These are phyloP conservation scores for Aphelinus certus DNA, from an alignment of 1,140 invertebrate species.

Conservation along the genomic window DNA sequence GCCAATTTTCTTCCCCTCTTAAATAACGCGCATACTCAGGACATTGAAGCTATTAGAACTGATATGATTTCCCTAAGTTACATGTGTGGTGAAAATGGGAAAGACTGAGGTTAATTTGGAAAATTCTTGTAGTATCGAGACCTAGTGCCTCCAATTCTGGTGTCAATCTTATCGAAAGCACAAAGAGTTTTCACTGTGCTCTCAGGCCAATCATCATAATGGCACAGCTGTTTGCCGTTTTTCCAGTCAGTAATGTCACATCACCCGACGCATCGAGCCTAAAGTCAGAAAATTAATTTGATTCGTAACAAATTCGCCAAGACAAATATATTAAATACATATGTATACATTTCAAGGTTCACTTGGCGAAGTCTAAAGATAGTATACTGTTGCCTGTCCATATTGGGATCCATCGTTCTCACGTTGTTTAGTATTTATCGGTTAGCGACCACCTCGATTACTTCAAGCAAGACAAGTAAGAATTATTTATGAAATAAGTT, in stretches of 20 bases:
- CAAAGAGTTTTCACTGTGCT: constrained; percentile 59
- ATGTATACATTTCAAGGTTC: constrained; percentile 53
- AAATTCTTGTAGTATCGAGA: constrained; percentile 40
- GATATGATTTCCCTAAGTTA: not conserved
- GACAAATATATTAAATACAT: not conserved
- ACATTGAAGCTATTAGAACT: constrained; percentile 54
- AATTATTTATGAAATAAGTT: not conserved
- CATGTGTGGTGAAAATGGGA: too few species aligned
- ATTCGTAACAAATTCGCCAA: not conserved
- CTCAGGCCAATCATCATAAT: constrained; percentile 62
- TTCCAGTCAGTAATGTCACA: constrained; percentile 62
- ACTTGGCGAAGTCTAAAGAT: constrained; percentile 61
- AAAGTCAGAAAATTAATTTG: constrained; percentile 46
- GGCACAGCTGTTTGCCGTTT: constrained; percentile 63
- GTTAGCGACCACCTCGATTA: constrained; percentile 50
- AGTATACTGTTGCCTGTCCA: constrained; percentile 53
- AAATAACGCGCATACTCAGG: constrained; percentile 8
- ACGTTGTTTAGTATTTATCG: constrained; percentile 54
- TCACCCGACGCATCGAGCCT: constrained; percentile 57
- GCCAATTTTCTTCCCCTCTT: not conserved
- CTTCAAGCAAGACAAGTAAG: constrained; percentile 61
- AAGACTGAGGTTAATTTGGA: too few species aligned
- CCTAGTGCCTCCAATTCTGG: constrained; percentile 26
- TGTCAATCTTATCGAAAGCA: constrained; percentile 21
- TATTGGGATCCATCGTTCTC: constrained; percentile 47